Percentiles rank a stretch among this genome's conserved stretches.
Conservation (phyloP, 2,888 invertebrate species). For the Athalia cordata region DNA sequence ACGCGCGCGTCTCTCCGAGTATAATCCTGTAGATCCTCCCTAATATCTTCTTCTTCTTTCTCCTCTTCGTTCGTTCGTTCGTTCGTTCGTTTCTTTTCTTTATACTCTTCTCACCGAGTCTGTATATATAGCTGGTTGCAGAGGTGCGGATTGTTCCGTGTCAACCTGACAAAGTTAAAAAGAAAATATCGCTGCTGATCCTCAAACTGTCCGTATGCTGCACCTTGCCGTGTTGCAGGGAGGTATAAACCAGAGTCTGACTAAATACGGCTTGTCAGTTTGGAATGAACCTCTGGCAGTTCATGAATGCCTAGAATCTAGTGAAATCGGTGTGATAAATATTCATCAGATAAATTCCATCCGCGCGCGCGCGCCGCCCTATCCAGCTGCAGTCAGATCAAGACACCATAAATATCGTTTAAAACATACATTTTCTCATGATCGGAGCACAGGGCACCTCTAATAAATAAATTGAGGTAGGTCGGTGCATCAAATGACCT, state of each 20-base stretch:
- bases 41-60: constrained; percentile 40
- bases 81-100: not conserved
- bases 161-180: not conserved
- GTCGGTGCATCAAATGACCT: not conserved
- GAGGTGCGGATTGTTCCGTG: constrained; percentile 18
- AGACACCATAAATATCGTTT: too few species aligned
- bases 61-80: not conserved
- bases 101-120: too few species aligned
- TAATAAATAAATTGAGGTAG: constrained; percentile 1
- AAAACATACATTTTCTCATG: not conserved
- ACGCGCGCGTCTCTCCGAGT: not conserved
- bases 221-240: not conserved
- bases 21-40: constrained; percentile 27
- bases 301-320: not conserved
- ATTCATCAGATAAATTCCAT: constrained; percentile 31
- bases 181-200: not conserved
- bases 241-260: not conserved
- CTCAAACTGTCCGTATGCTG: not conserved
- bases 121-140: not conserved
- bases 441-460: not conserved
- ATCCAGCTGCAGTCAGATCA: too few species aligned
- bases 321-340: constrained; percentile 28
- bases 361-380: not conserved
- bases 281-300: not conserved
- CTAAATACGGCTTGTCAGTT: constrained; percentile 2